Evolutionary conservation across 2,888 invertebrate genomes (phyloP), one percentile per base, ranked within the genome.

Genomic region (Drosophila imparisetae): DNA sequence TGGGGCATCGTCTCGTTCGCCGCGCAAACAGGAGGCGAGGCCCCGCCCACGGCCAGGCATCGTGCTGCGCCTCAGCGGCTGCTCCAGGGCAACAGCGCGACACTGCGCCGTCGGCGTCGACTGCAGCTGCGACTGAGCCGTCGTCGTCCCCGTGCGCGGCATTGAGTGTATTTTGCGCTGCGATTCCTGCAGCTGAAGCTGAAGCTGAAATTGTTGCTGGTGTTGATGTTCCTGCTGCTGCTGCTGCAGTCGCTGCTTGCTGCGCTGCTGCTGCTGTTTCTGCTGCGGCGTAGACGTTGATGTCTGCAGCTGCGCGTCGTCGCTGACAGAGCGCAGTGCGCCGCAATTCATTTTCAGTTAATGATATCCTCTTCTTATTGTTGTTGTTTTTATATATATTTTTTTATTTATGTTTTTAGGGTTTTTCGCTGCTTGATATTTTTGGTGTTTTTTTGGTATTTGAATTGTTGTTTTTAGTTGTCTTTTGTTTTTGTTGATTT

Each of bases 11-110:
- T 93, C 93, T 59, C 93, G 91, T 85, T 93, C 93, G 61, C 93
- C 93, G 50, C 93, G 90, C 72, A 93, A 78, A 81, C 93, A 93
- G 63, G 93, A 93, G 60, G 93, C 88, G 62, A 93, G 81, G 64
- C 93, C 92, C 64, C 93, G 90, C 54, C 93, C 92, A 63, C 93
- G 90, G 21, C 45, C 45, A 15, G 93, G 93, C 72, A 92, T 92
- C 36, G 92, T 92, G 68, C 93, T 91, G 52, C 91, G 90, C 55
- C 91, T 88, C 55, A 91, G 59, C 11, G 91, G 90, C 72, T 90
- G 90, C 49, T 83, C 83, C 61, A 73, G 53, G 34, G 79, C 68
- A 54, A 81, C 76, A 27, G 55, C 66, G 34, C 81, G 79, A 34
- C 70, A 76, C 36, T 76, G 79, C 62, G 66, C 38, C 24, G 66